These are phyloP conservation scores for Fistularia tabacaria DNA, from an alignment of 2,797 vertebrate genomes.

Conservation along the genomic window DNA sequence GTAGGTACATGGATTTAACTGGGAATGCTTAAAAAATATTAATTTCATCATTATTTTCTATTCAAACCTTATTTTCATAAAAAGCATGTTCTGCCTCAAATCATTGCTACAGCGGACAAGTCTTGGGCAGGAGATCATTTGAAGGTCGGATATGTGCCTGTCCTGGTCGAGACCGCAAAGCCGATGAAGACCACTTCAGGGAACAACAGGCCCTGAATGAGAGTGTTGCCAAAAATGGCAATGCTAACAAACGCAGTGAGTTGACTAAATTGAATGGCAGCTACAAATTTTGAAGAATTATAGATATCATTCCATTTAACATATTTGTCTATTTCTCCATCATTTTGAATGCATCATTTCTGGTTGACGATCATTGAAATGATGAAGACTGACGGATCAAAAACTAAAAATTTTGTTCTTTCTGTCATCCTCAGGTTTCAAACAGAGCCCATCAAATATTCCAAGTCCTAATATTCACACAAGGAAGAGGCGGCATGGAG, in stretches of 20 bases:
- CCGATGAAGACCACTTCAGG: slow-evolving; percentile 93
- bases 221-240: slow-evolving; percentile 83
- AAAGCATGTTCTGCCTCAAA: not conserved
- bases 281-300: not conserved
- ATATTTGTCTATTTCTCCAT: too few relatives aligned
- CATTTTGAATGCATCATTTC: not conserved
- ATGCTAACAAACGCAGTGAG: slow-evolving; percentile 90
- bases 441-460: slow-evolving; percentile 87
- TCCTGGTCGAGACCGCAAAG: slow-evolving; percentile 93
- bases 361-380: not conserved
- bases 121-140: slow-evolving; percentile 92
- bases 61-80: too few relatives aligned
- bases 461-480: slow-evolving; percentile 78
- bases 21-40: too few relatives aligned
- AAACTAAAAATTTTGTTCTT: not conserved
- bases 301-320: not conserved
- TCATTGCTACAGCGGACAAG: slow-evolving; percentile 82
- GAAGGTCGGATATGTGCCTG: slow-evolving; percentile 98
- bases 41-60: too few relatives aligned
- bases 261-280: not conserved
- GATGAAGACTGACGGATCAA: not conserved
- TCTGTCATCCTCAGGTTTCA: slow-evolving; percentile 80
- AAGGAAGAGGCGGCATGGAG: slow-evolving; percentile 90
- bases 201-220: slow-evolving; percentile 94
- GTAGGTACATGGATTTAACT: too few relatives aligned